These are phyloP conservation scores for Ophioninae sp. DNA, from an alignment of 2,888 invertebrate species.

Conservation along the genomic window DNA sequence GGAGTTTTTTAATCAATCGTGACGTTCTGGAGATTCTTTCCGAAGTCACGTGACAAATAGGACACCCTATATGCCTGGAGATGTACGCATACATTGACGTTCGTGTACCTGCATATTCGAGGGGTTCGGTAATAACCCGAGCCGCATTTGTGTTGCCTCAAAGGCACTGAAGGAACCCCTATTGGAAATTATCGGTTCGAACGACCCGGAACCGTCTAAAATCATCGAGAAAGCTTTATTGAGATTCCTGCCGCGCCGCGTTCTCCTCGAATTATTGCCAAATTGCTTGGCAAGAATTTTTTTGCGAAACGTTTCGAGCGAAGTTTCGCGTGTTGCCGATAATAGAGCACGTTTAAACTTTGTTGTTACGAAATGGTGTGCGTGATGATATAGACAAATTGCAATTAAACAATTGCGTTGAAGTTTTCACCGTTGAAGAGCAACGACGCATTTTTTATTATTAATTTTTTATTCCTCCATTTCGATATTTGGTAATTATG, in stretches of 20 bases:
- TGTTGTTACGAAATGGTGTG: background rate
- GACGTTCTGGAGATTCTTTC: background rate
- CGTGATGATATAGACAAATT: background rate
- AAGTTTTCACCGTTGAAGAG: background rate
- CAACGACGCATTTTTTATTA: background rate
- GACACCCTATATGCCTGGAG: background rate
- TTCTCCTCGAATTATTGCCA: background rate
- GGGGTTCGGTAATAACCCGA: constrained; percentile 22
- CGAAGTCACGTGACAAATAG: background rate
- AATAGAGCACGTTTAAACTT: background rate
- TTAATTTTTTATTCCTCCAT: no score
- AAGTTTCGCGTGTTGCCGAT: background rate
- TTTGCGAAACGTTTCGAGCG: background rate
- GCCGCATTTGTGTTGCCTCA: constrained; percentile 22
- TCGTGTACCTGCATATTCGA: constrained; percentile 16
- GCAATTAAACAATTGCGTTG: background rate
- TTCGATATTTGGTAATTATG: no score
- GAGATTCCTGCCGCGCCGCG: background rate
- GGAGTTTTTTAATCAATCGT: background rate
- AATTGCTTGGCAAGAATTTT: background rate
- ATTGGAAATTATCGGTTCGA: constrained; percentile 33
- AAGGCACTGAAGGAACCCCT: constrained; percentile 20
- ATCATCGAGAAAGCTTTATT: background rate
- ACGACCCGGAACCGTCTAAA: constrained; percentile 27
- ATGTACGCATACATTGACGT: background rate